Percentiles rank a stretch among this genome's conserved stretches.
phyloP scores from a whole-genome alignment of 2,888 invertebrate genomes.

The Pristionchus japonicus region DNA sequence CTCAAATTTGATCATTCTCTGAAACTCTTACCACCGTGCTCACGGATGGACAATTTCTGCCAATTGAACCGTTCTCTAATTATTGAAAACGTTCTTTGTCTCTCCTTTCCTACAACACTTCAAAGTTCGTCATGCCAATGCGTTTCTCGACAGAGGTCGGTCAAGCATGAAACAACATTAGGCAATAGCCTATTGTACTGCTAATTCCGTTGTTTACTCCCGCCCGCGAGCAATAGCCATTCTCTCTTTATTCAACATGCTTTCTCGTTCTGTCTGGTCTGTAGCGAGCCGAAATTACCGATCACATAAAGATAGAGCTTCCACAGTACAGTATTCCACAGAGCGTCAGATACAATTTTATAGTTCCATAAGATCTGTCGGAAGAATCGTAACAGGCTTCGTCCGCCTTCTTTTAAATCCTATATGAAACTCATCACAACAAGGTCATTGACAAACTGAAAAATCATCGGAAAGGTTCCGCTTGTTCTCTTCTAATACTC shows the following conservation, averaged over 20 bases:
- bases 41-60: too few relatives aligned
- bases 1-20: neutral
- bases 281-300: neutral
- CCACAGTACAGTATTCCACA: neutral
- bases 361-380: too few relatives aligned
- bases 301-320: neutral
- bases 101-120: neutral
- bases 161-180: neutral
- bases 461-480: neutral
- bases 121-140: neutral
- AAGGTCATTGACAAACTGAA: neutral
- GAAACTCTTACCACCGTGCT: neutral
- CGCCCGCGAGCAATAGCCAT: neutral
- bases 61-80: too few relatives aligned
- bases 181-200: neutral
- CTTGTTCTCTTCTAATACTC: too few relatives aligned
- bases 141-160: neutral
- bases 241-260: neutral
- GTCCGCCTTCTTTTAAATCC: too few relatives aligned
- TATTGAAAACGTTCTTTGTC: neutral
- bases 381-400: too few relatives aligned
- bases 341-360: too few relatives aligned
- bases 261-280: neutral
- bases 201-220: slow-evolving; percentile 14
- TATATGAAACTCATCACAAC: too few relatives aligned